A percentile compares a stretch with the other conserved stretches of the same genome.
Conservation (phyloP, 2,888 invertebrate species). For the Agrilus biguttatus region DNA sequence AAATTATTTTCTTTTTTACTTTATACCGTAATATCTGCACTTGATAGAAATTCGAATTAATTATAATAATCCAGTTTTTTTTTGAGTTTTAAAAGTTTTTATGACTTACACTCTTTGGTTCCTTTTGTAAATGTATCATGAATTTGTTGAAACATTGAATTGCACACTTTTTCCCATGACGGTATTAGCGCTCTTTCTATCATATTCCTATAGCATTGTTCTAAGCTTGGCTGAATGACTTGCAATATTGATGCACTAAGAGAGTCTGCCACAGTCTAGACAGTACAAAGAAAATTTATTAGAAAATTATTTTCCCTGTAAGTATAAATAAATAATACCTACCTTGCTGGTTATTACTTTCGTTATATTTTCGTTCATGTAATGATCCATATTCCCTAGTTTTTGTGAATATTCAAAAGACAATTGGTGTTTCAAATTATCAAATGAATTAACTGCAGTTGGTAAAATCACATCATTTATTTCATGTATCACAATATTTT, state of each 20-base stretch:
- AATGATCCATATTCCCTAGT: conserved; percentile 54
- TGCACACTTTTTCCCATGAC: conserved; percentile 73
- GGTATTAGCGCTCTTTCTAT: conserved; percentile 67
- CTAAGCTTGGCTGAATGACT: conserved; percentile 58
- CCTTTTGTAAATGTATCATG: conserved; percentile 79
- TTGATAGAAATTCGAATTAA: too few species aligned
- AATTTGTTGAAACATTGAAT: conserved; percentile 77
- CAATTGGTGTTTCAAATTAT: conserved; percentile 59
- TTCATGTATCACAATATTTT: conserved; percentile 40
- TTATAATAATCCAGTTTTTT: too few species aligned
- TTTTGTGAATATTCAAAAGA: conserved; percentile 60
- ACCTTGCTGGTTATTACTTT: conserved; percentile 72
- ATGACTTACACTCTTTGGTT: conserved; percentile 72
- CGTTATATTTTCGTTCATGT: conserved; percentile 65
- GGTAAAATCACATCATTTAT: conserved; percentile 38
- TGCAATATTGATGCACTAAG: conserved; percentile 53
- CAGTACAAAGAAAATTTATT: conserved; percentile 14
- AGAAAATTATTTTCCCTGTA: neutral
- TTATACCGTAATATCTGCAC: too few species aligned
- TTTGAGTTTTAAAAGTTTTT: too few species aligned
- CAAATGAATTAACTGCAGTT: conserved; percentile 51
- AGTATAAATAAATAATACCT: conserved; percentile 31
- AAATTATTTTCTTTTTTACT: too few species aligned
- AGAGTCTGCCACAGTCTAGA: conserved; percentile 63
- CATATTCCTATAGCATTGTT: conserved; percentile 63